Evolutionary conservation across 2,113 vertebrate species (phyloP), one percentile per base, ranked within the genome.

Genomic region (Sylvietta virens): DNA sequence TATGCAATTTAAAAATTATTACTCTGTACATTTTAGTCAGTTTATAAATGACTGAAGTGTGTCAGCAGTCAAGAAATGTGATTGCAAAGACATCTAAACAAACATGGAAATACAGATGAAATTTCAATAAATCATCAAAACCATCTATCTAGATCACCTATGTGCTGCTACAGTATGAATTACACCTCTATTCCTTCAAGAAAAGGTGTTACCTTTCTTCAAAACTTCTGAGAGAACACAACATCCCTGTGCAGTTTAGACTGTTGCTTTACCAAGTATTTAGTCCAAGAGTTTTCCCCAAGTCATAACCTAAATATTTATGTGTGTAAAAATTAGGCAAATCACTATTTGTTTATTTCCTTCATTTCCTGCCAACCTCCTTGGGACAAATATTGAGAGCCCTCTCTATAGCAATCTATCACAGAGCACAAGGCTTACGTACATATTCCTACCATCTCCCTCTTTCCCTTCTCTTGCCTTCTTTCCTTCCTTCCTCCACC

Each of bases 351-450:
- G 54, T 56, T 86, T 89, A 74, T 44, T 84, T 87, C 61, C 40
- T 64, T 60, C 73, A 70, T 81, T 74, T 70, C 40, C 44, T 79
- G 44, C 31, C 78, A 93, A 93, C 40, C 35, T 94, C 58, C 54
- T 23, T 40, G 53, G 45, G 61, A 87, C 70, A 82, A 93, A 85
- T 71, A 73, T 9, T 77, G 86, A 70, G 11, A 88, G 15, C 2
- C 14, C 15, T 53, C 81, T 87, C 87, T 81, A 39, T 20, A 94
- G 92, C 90, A 87, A 87, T 53, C 27, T 58, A 47, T 15, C 0
- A 0, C 31, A 66, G n/a, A 74, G 64, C 37, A 26, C 42, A 81
- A 44, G 42, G 51, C 8, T 74, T 35, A 27, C 0, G 0, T 37
- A 24, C 61, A 58, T 81, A 73, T 18, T 78, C 35, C 27, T 28